Evolutionary conservation across 2,888 invertebrate genomes (phyloP).

Genomic region (Mermis nigrescens): DNA sequence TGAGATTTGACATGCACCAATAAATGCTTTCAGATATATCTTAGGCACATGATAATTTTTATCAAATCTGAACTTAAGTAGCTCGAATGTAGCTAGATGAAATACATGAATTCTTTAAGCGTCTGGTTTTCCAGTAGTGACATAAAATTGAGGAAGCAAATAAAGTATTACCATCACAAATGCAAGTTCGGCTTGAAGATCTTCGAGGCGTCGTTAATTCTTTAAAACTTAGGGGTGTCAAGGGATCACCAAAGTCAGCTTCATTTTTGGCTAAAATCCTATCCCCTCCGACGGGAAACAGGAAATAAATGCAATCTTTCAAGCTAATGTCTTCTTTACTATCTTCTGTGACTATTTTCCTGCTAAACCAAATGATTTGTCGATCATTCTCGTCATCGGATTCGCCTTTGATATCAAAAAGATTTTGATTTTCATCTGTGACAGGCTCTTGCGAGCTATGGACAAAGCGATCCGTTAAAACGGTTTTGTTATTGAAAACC

Average conservation of each 20-base stretch:
- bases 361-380: constrained; percentile 17
- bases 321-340: constrained; percentile 25
- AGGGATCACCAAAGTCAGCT: constrained; percentile 23
- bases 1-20: too few relatives aligned
- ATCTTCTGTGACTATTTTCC: constrained; percentile 25
- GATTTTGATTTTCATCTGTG: constrained; percentile 28
- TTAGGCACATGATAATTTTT: too few relatives aligned
- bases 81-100: too few relatives aligned
- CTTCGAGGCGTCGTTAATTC: constrained; percentile 19
- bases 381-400: constrained; percentile 22
- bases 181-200: constrained; percentile 4
- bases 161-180: background rate
- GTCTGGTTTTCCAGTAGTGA: too few relatives aligned
- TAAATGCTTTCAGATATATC: too few relatives aligned
- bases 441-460: constrained; percentile 29
- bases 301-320: constrained; percentile 26
- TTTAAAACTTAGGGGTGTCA: constrained; percentile 29
- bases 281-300: constrained; percentile 30
- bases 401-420: constrained; percentile 23
- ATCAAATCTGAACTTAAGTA: too few relatives aligned
- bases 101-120: too few relatives aligned
- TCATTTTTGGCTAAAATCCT: constrained; percentile 26
- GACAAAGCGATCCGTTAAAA: constrained; percentile 26
- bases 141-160: too few relatives aligned
- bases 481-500: constrained; percentile 27